Evolutionary conservation across 1,140 invertebrate species (phyloP).

Genomic region (Coboldia fuscipes): DNA sequence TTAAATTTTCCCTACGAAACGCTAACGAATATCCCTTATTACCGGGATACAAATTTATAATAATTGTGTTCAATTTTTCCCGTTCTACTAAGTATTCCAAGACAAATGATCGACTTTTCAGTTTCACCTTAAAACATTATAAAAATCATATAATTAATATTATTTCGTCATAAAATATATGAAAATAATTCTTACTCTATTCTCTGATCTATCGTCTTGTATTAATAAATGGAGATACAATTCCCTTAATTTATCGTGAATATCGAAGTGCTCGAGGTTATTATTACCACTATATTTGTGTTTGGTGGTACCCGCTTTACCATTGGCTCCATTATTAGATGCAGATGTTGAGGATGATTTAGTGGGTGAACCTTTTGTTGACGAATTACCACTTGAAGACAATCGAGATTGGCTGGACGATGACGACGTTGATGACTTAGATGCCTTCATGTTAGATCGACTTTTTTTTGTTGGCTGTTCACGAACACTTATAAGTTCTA

Average conservation of each 20-base stretch:
- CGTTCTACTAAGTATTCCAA: slow-evolving; percentile 63
- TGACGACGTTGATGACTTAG: no score
- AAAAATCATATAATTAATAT: slow-evolving; percentile 5
- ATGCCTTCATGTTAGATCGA: no score
- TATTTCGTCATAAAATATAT: neutral
- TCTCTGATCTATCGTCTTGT: slow-evolving; percentile 13
- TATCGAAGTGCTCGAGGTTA: slow-evolving; percentile 23
- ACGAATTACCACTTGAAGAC: no score
- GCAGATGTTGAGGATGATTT: slow-evolving; percentile 10
- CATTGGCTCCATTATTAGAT: slow-evolving; percentile 1
- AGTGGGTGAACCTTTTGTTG: no score
- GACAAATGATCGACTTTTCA: slow-evolving; percentile 37
- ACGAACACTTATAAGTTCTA: no score
- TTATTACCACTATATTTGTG: neutral
- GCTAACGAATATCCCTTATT: slow-evolving; percentile 81
- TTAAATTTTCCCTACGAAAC: slow-evolving; percentile 29
- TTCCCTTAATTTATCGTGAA: slow-evolving; percentile 33
- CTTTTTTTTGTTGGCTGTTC: no score
- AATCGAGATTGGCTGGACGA: no score
- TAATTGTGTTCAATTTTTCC: slow-evolving; percentile 69
- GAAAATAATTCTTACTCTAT: slow-evolving; percentile 12
- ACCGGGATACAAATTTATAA: slow-evolving; percentile 74
- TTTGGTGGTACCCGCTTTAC: neutral
- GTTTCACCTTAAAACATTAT: slow-evolving; percentile 12
- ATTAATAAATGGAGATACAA: slow-evolving; percentile 21